Percentiles rank a stretch among this genome's conserved stretches.
phyloP scores from a whole-genome alignment of 2,888 invertebrate species.

The Pheosia tremula region DNA sequence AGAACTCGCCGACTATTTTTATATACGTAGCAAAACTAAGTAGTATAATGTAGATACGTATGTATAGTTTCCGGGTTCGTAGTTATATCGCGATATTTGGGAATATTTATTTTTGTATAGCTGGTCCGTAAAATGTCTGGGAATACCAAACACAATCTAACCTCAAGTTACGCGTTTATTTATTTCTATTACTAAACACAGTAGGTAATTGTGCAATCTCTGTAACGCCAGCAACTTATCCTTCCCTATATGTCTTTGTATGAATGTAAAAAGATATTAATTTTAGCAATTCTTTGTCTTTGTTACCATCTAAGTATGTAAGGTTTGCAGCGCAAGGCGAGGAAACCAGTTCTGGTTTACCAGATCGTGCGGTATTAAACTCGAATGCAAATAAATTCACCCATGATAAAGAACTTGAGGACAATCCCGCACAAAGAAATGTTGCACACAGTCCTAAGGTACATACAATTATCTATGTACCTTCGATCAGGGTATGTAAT shows the following conservation, averaged over 20 bases:
- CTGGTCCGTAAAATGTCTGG: too few species aligned
- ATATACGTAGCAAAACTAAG: too few species aligned
- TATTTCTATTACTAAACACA: not conserved
- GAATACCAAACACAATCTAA: too few species aligned
- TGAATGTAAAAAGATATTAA: slow-evolving; percentile 23
- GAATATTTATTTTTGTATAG: too few species aligned
- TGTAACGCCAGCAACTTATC: not conserved
- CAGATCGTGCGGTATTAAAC: slow-evolving; percentile 78
- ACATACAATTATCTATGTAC: too few species aligned
- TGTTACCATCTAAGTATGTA: slow-evolving; percentile 45
- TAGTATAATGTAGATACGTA: too few species aligned
- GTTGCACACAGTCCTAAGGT: too few species aligned
- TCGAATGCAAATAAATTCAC: slow-evolving; percentile 74
- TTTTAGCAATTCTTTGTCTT: slow-evolving; percentile 53
- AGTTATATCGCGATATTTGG: too few species aligned
- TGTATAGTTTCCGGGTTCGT: too few species aligned
- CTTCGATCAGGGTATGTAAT: too few species aligned
- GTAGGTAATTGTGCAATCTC: not conserved
- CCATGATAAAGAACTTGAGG: slow-evolving; percentile 73
- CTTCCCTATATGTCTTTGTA: not conserved
- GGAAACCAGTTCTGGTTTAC: slow-evolving; percentile 80
- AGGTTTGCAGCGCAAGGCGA: slow-evolving; percentile 53
- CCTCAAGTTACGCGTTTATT: too few species aligned
- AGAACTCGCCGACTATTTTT: too few species aligned
- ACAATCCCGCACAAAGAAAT: slow-evolving; percentile 22